Percentiles rank a stretch among this genome's conserved stretches.
phyloP scores from a whole-genome alignment of 2,797 vertebrate species.

The Arnoldichthys spilopterus region DNA sequence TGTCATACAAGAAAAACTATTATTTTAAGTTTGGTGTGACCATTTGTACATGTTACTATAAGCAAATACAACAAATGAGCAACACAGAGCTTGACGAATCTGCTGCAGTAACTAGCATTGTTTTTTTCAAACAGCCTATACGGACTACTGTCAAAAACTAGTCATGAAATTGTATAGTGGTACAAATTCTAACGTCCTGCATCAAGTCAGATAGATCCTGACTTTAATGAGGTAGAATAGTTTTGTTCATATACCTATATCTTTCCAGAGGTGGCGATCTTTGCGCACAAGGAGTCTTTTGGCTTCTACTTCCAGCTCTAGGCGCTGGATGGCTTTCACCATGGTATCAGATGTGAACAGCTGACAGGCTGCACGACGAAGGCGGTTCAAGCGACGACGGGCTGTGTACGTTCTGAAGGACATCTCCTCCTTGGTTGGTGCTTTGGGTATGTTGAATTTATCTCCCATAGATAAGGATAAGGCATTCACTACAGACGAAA shows the following conservation, averaged over 20 bases:
- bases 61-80: too few relatives aligned
- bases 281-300: constrained; percentile 86
- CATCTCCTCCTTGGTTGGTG: constrained; percentile 93
- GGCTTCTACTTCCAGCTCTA: constrained; percentile 90
- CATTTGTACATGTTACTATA: too few relatives aligned
- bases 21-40: too few relatives aligned
- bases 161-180: too few relatives aligned
- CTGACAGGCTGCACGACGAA: constrained; percentile 87
- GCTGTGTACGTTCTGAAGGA: constrained; percentile 91
- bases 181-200: too few relatives aligned
- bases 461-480: constrained; percentile 83
- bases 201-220: not conserved
- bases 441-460: constrained; percentile 82
- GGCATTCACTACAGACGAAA: constrained; percentile 84
- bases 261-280: constrained; percentile 96
- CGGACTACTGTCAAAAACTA: fast-evolving
- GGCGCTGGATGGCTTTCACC: constrained; percentile 88
- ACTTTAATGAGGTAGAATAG: too few relatives aligned
- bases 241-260: constrained; percentile 82
- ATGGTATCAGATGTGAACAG: constrained; percentile 86
- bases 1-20: too few relatives aligned
- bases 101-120: too few relatives aligned
- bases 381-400: constrained; percentile 82
- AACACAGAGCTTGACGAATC: too few relatives aligned
- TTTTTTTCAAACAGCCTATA: not conserved